Evolutionary conservation across 2,888 invertebrate species (phyloP), one percentile per base, ranked within the genome.

Genomic region (Calliscelio sp.): DNA sequence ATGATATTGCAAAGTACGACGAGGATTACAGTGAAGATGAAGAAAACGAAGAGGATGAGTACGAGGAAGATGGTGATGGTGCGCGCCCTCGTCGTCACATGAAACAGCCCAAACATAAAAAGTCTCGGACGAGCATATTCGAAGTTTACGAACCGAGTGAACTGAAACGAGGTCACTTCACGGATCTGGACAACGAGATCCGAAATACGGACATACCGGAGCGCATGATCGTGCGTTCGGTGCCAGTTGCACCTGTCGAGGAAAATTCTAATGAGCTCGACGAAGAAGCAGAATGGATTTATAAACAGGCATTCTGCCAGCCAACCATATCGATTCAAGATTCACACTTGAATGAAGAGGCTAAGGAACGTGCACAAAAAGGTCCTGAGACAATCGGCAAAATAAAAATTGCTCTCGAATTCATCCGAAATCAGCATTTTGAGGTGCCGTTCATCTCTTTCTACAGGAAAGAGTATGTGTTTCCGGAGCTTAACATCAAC

Each of bases 401-500:
- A 94, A 99, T 99, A 66, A 96, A 97, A 55, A 98, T 98, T 93
- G 98, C 98, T 0, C 93, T 99, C 22, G 98, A 99, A 90, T 99
- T 99, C 91, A 99, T 99, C 96, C 94, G 99, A 46, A 99, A 98
- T 92, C 98, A 99, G 90, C 96, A 97, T 59, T 94, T 98, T 86
- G 99, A 99, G 94, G 99, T 99, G 49, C 99, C 99, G 0, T 99
- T 99, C 93, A 99, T 99, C 89, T 98, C 98, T 0, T 99, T 99
- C 93, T 99, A 99, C 92, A 95, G 99, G 25, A 99, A 99, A 93
- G 99, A 99, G 93, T 98, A 98, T 89, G 98, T 99, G 0, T 97
- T 97, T 89, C 98, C 98, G 0, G 99, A 99, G 90, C 94, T 99
- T 22, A 97, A 96, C 87, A 98, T 99, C 68, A 98, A 98, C 89